Base-by-base conservation (phyloP, 2,113 vertebrate species). In the Pleuronectes platessa region DNA sequence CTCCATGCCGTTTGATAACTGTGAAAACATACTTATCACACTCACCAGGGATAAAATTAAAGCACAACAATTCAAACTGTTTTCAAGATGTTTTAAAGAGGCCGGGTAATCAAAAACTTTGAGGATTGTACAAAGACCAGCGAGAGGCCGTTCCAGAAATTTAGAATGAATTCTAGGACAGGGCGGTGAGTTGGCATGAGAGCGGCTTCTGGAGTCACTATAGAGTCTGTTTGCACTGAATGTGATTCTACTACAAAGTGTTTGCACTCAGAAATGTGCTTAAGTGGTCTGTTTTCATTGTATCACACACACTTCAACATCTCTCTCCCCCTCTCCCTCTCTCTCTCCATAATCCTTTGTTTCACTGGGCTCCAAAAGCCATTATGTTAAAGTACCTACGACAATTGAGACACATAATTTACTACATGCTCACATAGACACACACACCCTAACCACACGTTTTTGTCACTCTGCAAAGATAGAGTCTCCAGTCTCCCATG, bases 211-310 rank as follows among this genome's bases (percentile, higher is more conserved):
- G 42, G 76, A 82, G 72, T 82, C 81, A 71, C 73, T 45, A 26
- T 18, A 5, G 61, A 73, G 64, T 75, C 68, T 59, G 18, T 86
- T 83, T 83, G 80, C 84, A 71, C 68, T 76, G 82, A 86, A 71
- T 68, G 37, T 59, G 74, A 72, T 79, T 84, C 76, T 64, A 55
- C 76, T 87, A 70, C 55, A 73, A 81, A 86, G 79, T 85, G 86
- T 86, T 84, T 82, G 89, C 84, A 64, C 86, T 85, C 75, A 66
- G 75, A 85, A 86, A 88, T 79, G 83, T 72, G 79, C 70, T 79
- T 73, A 76, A 89, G 83, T 76, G 85, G 83, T 64, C 76, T 78
- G 70, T 84, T 88, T 84, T 85, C 78, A 88, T 81, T 83, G 75
- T 82, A 66, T 78, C 80, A 81, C 86, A 71, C 79, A 65, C 76